Evolutionary conservation across 92 coral and sea anemone species (phyloP), one percentile per base, ranked within the genome.

Genomic region (Epizoanthus ramosus): DNA sequence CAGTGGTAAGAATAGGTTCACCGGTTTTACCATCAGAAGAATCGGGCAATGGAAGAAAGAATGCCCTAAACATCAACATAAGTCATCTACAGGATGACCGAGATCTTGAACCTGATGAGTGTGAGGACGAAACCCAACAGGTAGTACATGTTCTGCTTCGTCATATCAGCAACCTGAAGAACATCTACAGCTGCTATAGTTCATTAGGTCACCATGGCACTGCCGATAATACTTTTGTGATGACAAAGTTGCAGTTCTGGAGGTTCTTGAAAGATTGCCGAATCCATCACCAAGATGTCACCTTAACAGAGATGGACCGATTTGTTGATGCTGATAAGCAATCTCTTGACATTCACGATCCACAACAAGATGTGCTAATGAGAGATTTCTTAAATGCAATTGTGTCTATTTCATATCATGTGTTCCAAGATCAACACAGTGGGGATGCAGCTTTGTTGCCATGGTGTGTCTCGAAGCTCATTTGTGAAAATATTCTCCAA

Each of bases 211-310:
- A 80, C 75, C 93, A 88, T 80, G 75, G 74, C 3, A 94, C 98
- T 28, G 79, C 87, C 21, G 99, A 97, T 80, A 97, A 97, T 79
- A 97, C 99, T 6, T 97, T 91, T 75, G 99, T 91, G 17, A 90
- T 97, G 93, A 94, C 92, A 4, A 85, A 87, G 53, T 69, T 97
- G 82, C 99, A 97, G 86, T 89, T 97, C 82, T 97, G 99, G 94
- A 80, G 99, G 47, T 94, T 97, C 74, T 63, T 97, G 59, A 97
- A 97, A 81, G 99, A 97, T 84, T 92, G 95, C 59, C 74, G 88
- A 68, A 91, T 94, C 43, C 99, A 97, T 59, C 93, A 92, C 41
- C 89, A 76, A 61, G 97, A 90, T 13, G 79, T 87, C 39, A 92
- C 98, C 9, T 72, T 97, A 6, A 91, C 91, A 14, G 97, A 92